These are phyloP conservation scores for Drosophila miranda DNA, from an alignment of 1,140 invertebrate species.

Conservation along the genomic window DNA sequence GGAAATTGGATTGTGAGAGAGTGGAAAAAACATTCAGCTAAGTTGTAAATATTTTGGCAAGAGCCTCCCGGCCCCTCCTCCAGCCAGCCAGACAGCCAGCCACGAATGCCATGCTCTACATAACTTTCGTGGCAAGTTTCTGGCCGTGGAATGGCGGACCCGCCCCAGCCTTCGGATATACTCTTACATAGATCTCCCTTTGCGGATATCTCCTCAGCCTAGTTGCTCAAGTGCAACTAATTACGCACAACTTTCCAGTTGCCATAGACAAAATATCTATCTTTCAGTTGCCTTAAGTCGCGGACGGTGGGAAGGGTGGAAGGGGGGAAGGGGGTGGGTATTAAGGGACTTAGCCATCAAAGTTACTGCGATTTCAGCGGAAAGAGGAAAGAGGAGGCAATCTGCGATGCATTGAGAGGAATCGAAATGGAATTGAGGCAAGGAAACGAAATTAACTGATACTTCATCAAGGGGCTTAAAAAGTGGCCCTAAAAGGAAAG, in stretches of 20 bases:
- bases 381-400: neutral
- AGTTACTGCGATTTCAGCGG: slow-evolving; percentile 13
- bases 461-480: neutral
- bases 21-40: slow-evolving; percentile 11
- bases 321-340: neutral
- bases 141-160: slow-evolving; percentile 3
- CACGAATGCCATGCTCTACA: slow-evolving; percentile 46
- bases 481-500: neutral
- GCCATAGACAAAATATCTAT: slow-evolving; percentile 54
- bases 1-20: neutral
- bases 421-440: neutral
- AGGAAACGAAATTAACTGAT: neutral
- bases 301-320: neutral
- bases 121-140: slow-evolving; percentile 54
- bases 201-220: slow-evolving; percentile 25
- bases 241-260: slow-evolving; percentile 59
- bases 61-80: neutral
- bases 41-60: slow-evolving; percentile 51
- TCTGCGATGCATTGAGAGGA: neutral
- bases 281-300: slow-evolving; percentile 34
- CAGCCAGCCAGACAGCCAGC: slow-evolving; percentile 10
- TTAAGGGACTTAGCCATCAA: slow-evolving; percentile 18
- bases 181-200: slow-evolving; percentile 5
- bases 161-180: neutral
- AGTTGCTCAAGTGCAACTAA: slow-evolving; percentile 69